Evolutionary conservation across 1,140 invertebrate species (phyloP).

Genomic region (Euwallacea similis): DNA sequence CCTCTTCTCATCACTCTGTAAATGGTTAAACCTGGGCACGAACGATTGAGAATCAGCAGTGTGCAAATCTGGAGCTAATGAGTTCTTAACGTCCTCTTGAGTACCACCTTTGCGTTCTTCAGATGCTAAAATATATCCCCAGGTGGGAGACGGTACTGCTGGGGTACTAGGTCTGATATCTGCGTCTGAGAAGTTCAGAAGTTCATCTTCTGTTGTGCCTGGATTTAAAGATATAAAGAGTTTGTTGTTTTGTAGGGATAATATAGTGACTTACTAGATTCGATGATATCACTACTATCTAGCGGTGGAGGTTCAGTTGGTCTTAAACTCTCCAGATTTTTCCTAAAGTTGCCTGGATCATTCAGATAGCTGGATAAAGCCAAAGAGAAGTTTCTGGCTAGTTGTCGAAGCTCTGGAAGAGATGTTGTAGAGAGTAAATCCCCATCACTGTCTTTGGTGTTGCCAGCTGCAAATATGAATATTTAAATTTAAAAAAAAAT

Average conservation of each 20-base stretch:
- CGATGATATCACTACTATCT: constrained; percentile 47
- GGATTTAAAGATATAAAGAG: constrained; percentile 46
- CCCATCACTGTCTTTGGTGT: constrained; percentile 2
- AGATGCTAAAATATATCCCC: constrained; percentile 46
- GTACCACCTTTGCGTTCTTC: constrained; percentile 34
- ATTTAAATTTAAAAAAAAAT: neutral
- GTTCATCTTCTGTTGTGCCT: constrained; percentile 63
- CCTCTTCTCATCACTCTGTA: constrained; percentile 39
- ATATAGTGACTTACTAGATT: constrained; percentile 19
- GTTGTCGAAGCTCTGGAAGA: constrained; percentile 68
- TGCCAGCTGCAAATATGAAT: neutral
- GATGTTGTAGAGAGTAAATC: constrained; percentile 29
- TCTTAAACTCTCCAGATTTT: constrained; percentile 71
- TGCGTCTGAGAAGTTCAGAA: constrained; percentile 75
- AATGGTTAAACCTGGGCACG: constrained; percentile 47
- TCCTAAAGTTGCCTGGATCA: constrained; percentile 76
- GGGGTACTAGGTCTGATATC: constrained; percentile 50
- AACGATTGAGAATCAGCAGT: constrained; percentile 51
- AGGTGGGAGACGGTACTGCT: constrained; percentile 44
- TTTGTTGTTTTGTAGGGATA: constrained; percentile 39
- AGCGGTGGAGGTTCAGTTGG: constrained; percentile 70
- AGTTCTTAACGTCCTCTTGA: constrained; percentile 43
- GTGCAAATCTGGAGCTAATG: constrained; percentile 42
- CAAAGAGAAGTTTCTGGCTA: constrained; percentile 80
- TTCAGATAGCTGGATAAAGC: constrained; percentile 78